phyloP scores from a whole-genome alignment of 2,888 invertebrate genomes.

The Byasa hedistus region DNA sequence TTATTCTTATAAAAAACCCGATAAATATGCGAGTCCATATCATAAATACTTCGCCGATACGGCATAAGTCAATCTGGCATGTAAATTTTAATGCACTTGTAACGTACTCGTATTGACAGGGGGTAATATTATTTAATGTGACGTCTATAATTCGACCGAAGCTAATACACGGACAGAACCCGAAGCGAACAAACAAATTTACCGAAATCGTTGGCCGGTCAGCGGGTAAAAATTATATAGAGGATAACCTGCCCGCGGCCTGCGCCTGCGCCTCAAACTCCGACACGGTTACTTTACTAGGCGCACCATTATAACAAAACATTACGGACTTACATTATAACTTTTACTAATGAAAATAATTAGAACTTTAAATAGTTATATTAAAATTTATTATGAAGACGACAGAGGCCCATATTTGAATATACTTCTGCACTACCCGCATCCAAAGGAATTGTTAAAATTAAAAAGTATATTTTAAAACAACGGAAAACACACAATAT shows the following conservation, averaged over 20 bases:
- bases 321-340: background rate
- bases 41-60: constrained; percentile 25
- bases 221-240: constrained; percentile 64
- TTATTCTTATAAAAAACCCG: background rate
- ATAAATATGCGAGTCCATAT: constrained; percentile 24
- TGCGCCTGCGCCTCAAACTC: constrained; percentile 36
- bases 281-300: constrained; percentile 22
- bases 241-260: constrained; percentile 49
- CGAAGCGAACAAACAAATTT: constrained; percentile 74
- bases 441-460: too few species aligned
- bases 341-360: too few species aligned
- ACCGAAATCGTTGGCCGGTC: constrained; percentile 68
- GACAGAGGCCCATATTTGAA: too few species aligned
- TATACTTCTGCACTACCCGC: too few species aligned
- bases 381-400: too few species aligned
- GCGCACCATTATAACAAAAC: constrained; percentile 10
- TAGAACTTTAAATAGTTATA: too few species aligned
- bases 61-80: constrained; percentile 35
- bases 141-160: constrained; percentile 58
- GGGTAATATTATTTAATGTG: constrained; percentile 64
- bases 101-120: constrained; percentile 31
- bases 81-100: constrained; percentile 33
- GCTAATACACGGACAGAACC: constrained; percentile 69
- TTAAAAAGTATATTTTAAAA: too few species aligned
- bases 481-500: too few species aligned